A percentile compares a stretch with the other conserved stretches of the same genome.
Evolutionary conservation across 1,140 invertebrate genomes (phyloP).

Genomic region (Oscheius sp.): DNA sequence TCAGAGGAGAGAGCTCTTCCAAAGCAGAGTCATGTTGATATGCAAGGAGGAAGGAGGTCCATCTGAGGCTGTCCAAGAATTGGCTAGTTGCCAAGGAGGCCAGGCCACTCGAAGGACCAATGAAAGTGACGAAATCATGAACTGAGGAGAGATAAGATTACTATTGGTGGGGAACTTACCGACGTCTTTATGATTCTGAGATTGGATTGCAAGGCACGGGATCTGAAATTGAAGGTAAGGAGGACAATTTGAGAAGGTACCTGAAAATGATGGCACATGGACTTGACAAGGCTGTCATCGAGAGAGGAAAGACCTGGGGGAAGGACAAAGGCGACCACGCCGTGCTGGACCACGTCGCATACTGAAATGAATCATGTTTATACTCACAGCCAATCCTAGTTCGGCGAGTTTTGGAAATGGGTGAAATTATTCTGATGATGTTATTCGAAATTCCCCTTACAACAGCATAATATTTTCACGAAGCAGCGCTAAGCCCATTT

Average conservation of each 20-base stretch:
- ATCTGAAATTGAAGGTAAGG: background rate
- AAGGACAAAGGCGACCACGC: constrained; percentile 48
- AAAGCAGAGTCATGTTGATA: constrained; percentile 45
- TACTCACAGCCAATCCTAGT: too few species aligned
- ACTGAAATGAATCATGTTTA: too few species aligned
- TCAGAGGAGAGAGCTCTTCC: constrained; percentile 26
- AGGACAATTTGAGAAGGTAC: constrained; percentile 41
- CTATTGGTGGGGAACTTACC: background rate
- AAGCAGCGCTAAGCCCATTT: too few species aligned
- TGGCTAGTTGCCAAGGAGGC: constrained; percentile 45
- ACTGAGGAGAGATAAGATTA: constrained; percentile 12
- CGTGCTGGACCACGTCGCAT: constrained; percentile 53
- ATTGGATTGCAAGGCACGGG: constrained; percentile 16
- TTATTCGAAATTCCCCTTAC: too few species aligned
- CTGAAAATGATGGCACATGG: constrained; percentile 57
- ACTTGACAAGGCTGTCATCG: constrained; percentile 36
- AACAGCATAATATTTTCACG: too few species aligned
- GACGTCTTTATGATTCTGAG: constrained; percentile 3
- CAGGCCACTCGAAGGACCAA: constrained; percentile 45
- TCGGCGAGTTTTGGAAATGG: too few species aligned
- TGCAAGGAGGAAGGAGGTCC: constrained; percentile 53
- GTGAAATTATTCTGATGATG: too few species aligned
- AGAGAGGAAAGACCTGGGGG: constrained; percentile 29
- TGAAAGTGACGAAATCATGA: constrained; percentile 43
- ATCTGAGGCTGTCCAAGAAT: constrained; percentile 46